phyloP scores from a whole-genome alignment of 1,140 invertebrate species.

The Formica selysi region DNA sequence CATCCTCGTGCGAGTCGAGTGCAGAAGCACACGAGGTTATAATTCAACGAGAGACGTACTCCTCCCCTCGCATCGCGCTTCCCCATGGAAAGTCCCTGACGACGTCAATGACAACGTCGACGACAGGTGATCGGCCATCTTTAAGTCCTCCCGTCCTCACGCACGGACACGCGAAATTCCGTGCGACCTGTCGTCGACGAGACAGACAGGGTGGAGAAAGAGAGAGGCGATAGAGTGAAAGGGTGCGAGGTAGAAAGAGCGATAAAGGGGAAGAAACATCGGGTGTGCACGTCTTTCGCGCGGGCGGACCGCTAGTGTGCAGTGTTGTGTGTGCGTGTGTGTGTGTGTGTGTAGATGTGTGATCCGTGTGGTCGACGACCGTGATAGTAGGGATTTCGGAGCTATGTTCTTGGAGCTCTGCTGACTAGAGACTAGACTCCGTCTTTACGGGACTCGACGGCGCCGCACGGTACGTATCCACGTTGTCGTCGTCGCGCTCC shows the following conservation, averaged over 20 bases:
- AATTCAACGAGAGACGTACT: not conserved
- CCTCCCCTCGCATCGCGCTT: not conserved
- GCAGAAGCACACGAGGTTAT: not conserved
- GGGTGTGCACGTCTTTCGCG: constrained; percentile 29
- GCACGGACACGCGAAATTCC: constrained; percentile 31
- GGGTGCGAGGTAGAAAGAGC: not conserved
- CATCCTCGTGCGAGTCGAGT: not conserved
- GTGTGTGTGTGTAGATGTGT: not conserved
- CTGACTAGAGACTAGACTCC: constrained; percentile 22
- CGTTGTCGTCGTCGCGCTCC: not conserved
- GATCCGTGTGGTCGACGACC: constrained; percentile 17
- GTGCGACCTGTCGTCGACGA: constrained; percentile 38
- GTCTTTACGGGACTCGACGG: constrained; percentile 30
- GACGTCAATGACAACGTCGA: constrained; percentile 38
- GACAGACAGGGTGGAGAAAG: constrained; percentile 24
- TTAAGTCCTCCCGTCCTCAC: constrained; percentile 11
- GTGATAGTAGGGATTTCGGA: constrained; percentile 29
- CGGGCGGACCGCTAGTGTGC: constrained; percentile 24
- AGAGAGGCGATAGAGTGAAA: not conserved
- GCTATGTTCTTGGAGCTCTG: constrained; percentile 31
- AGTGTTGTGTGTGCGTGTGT: not conserved
- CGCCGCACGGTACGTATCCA: constrained; percentile 36
- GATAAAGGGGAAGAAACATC: not conserved
- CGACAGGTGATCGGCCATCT: constrained; percentile 36
- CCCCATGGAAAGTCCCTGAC: not conserved